phyloP scores from a whole-genome alignment of 2,113 vertebrate species.

The Prietella phreatophila region DNA sequence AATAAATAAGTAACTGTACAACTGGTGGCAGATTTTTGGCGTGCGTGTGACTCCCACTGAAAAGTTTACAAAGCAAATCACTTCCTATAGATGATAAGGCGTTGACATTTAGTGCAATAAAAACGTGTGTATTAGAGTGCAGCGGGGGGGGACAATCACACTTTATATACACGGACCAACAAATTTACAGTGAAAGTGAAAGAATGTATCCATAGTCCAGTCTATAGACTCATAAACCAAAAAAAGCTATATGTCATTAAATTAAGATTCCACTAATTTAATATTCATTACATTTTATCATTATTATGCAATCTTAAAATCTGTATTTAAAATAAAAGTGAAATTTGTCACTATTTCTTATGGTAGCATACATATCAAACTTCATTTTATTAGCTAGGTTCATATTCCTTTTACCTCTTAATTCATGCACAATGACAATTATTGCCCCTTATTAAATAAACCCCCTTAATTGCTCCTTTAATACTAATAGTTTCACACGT shows the following conservation, averaged over 20 bases:
- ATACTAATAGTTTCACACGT: neutral
- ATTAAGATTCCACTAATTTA: neutral
- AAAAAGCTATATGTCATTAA: neutral
- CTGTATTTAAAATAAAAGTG: neutral
- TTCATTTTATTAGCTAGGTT: neutral
- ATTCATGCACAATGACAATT: neutral
- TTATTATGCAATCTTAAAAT: neutral
- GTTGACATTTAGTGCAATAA: neutral
- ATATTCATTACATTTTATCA: neutral
- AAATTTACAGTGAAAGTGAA: neutral
- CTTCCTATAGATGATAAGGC: neutral
- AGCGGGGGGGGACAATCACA: neutral
- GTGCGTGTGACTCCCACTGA: neutral
- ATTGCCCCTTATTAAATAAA: neutral
- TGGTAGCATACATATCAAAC: neutral
- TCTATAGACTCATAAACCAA: neutral
- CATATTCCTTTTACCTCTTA: neutral
- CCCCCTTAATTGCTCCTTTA: neutral
- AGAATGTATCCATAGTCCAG: neutral
- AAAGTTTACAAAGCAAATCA: neutral
- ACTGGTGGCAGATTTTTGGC: neutral
- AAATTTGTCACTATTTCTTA: neutral
- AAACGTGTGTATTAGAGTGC: neutral
- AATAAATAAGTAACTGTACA: slow-evolving; percentile 17
- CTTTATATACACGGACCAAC: neutral